Evolutionary conservation across 2,113 vertebrate genomes (phyloP), one percentile per base, ranked within the genome.

Genomic region (Chlorodrepanis virens): DNA sequence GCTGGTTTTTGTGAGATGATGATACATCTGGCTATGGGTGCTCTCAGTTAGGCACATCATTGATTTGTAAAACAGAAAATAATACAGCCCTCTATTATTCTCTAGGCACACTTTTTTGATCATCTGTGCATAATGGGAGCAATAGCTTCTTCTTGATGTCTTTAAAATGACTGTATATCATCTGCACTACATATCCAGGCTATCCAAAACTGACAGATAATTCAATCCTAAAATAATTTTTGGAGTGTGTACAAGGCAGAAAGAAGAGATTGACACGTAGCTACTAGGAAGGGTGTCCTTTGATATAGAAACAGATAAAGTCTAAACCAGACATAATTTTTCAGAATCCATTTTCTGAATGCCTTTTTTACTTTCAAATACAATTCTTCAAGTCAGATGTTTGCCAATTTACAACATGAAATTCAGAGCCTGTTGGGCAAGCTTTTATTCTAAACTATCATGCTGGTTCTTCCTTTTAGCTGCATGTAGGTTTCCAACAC

Each of bases 291-390:
- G n/a, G 83, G 12, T 53, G 23, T 86, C 79, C 63, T 97, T 96
- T 94, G 70, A 93, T 89, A 86, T 40, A 76, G 18, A 83, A 91
- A 83, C 61, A 94, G 89, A 78, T 60, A 24, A 89, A 96, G 13
- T 40, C 47, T 78, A 53, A 91, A 72, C 59, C 61, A 94, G 79
- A 49, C 82, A 84, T 47, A 60, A 67, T 78, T 93, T 91, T 93
- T 67, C 63, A 90, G 68, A 94, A 94, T 53, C 49, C 21, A 6
- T 90, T 92, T 97, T 87, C 50, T 76, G 72, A 84, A 39, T 33
- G 28, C 50, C 53, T 56, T 89, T 89, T 92, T 74, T 79, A 75
- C 53, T 94, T 88, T 78, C 67, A 89, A 82, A 80, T 56, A n/a
- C 23, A 10, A 35, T 63, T 84, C 39, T 78, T 76, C 49, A 74